phyloP scores from a whole-genome alignment of 2,113 vertebrate species.

The Scopus umbretta region DNA sequence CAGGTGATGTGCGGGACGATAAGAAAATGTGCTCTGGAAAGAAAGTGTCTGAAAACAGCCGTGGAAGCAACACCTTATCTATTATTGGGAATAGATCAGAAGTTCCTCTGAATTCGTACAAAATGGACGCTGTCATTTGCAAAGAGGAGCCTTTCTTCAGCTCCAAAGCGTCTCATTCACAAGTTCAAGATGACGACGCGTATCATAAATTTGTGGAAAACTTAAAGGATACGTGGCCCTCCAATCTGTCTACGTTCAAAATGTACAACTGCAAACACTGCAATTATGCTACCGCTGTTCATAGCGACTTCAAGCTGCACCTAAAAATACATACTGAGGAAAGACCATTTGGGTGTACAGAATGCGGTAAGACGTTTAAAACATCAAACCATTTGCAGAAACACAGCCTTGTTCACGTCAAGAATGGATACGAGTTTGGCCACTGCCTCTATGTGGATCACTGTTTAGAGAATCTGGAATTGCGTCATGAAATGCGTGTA shows the following conservation, averaged over 20 bases:
- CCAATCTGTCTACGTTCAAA: neutral
- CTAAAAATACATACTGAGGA: neutral
- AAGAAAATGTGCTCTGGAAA: neutral
- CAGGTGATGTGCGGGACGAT: too few species aligned
- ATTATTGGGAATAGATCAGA: neutral
- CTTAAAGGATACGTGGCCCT: neutral
- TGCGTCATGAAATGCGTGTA: neutral
- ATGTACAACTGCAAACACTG: slow-evolving; percentile 7
- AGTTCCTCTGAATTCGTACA: neutral
- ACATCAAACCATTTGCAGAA: slow-evolving; percentile 1
- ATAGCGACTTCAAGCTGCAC: slow-evolving; percentile 11
- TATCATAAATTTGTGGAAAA: neutral
- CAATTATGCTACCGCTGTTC: neutral
- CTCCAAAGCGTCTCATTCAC: neutral
- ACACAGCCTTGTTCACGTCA: neutral
- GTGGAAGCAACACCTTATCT: neutral
- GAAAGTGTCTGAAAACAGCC: neutral
- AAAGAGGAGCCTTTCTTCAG: neutral
- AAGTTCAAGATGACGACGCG: neutral
- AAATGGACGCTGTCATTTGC: neutral
- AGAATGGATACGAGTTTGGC: neutral
- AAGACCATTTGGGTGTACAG: neutral
- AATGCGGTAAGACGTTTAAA: slow-evolving; percentile 11
- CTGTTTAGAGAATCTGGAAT: neutral
- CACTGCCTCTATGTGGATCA: neutral